Conservation (phyloP, 2,113 vertebrate genomes). For the Calypte anna region DNA sequence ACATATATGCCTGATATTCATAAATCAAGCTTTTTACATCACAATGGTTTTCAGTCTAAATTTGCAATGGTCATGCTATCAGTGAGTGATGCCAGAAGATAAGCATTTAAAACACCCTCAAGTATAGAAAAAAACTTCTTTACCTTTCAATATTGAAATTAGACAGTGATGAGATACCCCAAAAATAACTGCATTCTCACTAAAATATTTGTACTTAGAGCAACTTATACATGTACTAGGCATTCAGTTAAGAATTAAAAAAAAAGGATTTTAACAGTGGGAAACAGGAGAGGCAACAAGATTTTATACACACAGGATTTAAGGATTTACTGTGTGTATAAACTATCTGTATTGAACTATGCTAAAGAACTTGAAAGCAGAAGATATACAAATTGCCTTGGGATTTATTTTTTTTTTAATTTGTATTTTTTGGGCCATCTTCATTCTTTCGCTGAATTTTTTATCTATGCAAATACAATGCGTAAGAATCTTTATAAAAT, state of each 20-base stretch:
- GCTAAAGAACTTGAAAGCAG: background rate
- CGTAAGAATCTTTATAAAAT: background rate
- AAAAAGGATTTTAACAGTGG: background rate
- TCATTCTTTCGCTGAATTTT: background rate
- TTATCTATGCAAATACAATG: background rate
- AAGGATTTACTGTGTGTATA: background rate
- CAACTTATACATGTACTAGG: background rate
- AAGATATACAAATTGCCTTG: background rate
- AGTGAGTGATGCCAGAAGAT: background rate
- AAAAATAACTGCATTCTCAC: background rate
- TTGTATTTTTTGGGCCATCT: background rate
- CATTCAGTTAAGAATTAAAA: background rate
- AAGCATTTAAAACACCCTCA: background rate
- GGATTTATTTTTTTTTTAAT: background rate
- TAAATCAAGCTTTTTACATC: background rate
- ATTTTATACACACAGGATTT: background rate
- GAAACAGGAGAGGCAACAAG: background rate
- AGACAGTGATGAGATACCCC: background rate
- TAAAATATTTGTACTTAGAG: background rate
- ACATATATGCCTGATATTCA: background rate
- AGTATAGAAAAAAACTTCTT: background rate
- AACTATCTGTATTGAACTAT: background rate
- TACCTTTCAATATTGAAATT: background rate
- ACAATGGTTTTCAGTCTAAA: background rate
- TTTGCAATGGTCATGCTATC: background rate